Evolutionary conservation across 2,797 vertebrate genomes (phyloP).

Genomic region (Pterois miles): DNA sequence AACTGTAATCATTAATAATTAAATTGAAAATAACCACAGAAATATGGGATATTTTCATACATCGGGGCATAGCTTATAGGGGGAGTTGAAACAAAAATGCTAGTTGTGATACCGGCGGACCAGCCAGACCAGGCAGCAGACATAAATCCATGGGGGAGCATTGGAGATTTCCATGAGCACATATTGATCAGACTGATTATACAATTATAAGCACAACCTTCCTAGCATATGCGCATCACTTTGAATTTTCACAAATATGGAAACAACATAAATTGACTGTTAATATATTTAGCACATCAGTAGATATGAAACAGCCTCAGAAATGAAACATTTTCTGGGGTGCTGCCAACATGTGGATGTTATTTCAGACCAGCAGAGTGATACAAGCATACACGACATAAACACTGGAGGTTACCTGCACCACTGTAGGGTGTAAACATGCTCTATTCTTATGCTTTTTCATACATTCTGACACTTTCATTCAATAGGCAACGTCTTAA

Average conservation of each 20-base stretch:
- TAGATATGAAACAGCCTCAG: background rate
- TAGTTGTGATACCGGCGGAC: background rate
- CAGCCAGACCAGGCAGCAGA: too few relatives aligned
- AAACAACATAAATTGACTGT: background rate
- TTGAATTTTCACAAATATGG: background rate
- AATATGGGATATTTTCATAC: background rate
- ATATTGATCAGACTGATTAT: background rate
- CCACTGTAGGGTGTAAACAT: background rate
- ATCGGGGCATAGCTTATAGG: background rate
- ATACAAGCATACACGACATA: background rate
- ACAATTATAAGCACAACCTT: background rate
- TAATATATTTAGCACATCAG: background rate
- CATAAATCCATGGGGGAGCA: too few relatives aligned
- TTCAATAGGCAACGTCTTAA: background rate
- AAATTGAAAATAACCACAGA: background rate
- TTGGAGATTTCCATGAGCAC: too few relatives aligned
- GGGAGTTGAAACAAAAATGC: background rate
- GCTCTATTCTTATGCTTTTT: background rate
- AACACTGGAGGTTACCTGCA: background rate
- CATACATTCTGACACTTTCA: background rate
- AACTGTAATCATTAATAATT: background rate
- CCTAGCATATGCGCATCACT: background rate
- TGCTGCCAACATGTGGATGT: background rate
- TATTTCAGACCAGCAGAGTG: background rate
- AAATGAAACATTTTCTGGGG: background rate